Percentiles rank a stretch among this genome's conserved stretches.
Conservation (phyloP, 2,797 vertebrate genomes). For the Scarus forsteni region DNA sequence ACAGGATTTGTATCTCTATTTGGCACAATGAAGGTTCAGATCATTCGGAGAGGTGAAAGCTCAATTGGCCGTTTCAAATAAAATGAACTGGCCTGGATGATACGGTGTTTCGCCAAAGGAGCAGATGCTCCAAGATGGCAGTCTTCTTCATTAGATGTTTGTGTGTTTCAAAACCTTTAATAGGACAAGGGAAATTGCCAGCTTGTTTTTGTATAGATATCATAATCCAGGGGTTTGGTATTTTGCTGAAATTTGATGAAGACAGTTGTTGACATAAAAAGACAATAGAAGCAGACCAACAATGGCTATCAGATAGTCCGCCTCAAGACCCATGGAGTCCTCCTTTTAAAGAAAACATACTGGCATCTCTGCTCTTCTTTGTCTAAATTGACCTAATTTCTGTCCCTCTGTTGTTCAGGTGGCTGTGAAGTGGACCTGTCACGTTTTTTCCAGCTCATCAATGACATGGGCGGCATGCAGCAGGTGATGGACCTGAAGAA, state of each 20-base stretch:
- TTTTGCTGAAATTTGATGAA: background rate
- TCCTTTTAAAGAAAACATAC: too few relatives aligned
- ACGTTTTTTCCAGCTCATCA: conserved; percentile 98
- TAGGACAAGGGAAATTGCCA: background rate
- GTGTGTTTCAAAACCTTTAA: background rate
- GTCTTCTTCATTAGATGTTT: conserved; percentile 11
- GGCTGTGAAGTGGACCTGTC: conserved; percentile 99
- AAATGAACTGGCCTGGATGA: conserved; percentile 45
- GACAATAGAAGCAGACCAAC: too few relatives aligned
- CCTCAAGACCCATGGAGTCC: too few relatives aligned
- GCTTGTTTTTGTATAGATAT: background rate
- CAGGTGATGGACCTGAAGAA: conserved; percentile 99
- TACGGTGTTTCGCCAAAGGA: conserved; percentile 25
- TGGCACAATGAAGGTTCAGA: conserved; percentile 35
- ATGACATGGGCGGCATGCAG: conserved; percentile 99
- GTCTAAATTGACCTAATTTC: conserved; percentile 17
- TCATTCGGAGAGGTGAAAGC: conserved; percentile 43
- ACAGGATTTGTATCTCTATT: conserved; percentile 48
- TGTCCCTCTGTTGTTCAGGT: conserved; percentile 79
- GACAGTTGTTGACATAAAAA: too few relatives aligned
- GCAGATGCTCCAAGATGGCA: conserved; percentile 44
- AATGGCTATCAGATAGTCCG: too few relatives aligned
- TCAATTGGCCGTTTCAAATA: conserved; percentile 44
- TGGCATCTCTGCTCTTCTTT: background rate
- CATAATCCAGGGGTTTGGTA: background rate